phyloP scores from a whole-genome alignment of 2,797 vertebrate genomes.

The Phoxinus dragarum region DNA sequence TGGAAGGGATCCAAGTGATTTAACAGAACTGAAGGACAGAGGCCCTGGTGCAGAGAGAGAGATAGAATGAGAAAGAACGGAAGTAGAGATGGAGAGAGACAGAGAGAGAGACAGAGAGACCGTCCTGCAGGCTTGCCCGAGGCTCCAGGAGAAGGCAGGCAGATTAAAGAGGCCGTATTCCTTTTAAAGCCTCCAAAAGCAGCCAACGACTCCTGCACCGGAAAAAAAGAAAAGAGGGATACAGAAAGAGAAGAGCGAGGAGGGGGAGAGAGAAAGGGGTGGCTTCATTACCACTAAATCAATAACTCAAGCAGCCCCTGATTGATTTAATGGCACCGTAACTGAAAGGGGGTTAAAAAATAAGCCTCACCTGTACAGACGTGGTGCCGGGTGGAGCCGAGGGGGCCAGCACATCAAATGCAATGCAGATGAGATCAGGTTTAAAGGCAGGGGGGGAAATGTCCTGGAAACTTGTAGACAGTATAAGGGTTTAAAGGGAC shows the following conservation, averaged over 20 bases:
- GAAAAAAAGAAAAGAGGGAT: slow-evolving; percentile 54
- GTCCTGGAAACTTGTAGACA: slow-evolving; percentile 41
- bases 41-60: slow-evolving; percentile 51
- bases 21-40: slow-evolving; percentile 72
- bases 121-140: slow-evolving; percentile 87
- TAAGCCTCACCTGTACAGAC: slow-evolving; percentile 66
- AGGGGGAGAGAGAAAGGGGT: slow-evolving; percentile 32
- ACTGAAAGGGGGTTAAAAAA: slow-evolving; percentile 72
- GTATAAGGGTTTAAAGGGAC: slow-evolving; percentile 36
- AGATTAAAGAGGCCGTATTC: slow-evolving; percentile 94
- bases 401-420: slow-evolving; percentile 55
- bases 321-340: slow-evolving; percentile 73
- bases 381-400: slow-evolving; percentile 45
- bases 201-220: slow-evolving; percentile 54
- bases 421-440: slow-evolving; percentile 61
- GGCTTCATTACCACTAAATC: slow-evolving; percentile 72
- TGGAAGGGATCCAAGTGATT: slow-evolving; percentile 74
- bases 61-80: slow-evolving; percentile 47
- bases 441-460: slow-evolving; percentile 35
- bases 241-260: slow-evolving; percentile 41
- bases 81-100: slow-evolving; percentile 42
- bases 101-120: slow-evolving; percentile 57
- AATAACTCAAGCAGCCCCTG: slow-evolving; percentile 66
- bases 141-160: slow-evolving; percentile 86
- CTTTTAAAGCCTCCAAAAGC: slow-evolving; percentile 89